Conservation (phyloP, 2,113 vertebrate genomes). For the Corythornis cristatus region DNA sequence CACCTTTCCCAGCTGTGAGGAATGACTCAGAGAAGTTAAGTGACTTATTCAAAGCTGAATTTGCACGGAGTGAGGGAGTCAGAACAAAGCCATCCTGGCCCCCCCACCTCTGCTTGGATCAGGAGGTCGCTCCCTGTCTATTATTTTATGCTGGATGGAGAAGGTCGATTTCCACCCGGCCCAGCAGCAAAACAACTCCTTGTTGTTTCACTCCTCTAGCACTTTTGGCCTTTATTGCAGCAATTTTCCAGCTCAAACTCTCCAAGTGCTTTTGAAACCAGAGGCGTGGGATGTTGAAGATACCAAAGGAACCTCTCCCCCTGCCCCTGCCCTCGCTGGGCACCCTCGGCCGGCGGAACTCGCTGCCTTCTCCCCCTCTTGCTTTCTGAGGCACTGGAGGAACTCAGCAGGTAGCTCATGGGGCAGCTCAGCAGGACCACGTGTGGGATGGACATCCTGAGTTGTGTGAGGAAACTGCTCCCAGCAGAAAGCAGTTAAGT, state of each 20-base stretch:
- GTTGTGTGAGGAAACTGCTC: accelerated
- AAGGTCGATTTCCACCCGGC: neutral
- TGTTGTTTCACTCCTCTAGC: neutral
- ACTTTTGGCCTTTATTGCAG: slow-evolving; percentile 27
- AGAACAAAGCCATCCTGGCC: neutral
- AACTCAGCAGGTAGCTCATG: neutral
- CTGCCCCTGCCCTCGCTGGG: neutral
- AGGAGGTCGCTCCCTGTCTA: slow-evolving; percentile 7
- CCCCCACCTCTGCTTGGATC: neutral
- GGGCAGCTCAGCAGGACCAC: neutral
- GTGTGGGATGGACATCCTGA: accelerated
- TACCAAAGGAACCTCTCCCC: neutral
- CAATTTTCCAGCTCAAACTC: slow-evolving; percentile 40
- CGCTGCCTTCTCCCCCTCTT: neutral
- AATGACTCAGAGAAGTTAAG: slow-evolving; percentile 12
- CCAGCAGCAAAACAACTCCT: neutral
- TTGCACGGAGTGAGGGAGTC: neutral
- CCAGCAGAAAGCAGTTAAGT: neutral
- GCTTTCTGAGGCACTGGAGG: neutral
- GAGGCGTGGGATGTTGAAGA: slow-evolving; percentile 10
- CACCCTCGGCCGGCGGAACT: neutral
- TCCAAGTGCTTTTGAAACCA: slow-evolving; percentile 9
- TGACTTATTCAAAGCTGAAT: neutral
- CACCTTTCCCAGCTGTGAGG: neutral
- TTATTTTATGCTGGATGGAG: neutral